Base-by-base conservation (phyloP, 2,797 vertebrate genomes). In the Cuculus canorus region DNA sequence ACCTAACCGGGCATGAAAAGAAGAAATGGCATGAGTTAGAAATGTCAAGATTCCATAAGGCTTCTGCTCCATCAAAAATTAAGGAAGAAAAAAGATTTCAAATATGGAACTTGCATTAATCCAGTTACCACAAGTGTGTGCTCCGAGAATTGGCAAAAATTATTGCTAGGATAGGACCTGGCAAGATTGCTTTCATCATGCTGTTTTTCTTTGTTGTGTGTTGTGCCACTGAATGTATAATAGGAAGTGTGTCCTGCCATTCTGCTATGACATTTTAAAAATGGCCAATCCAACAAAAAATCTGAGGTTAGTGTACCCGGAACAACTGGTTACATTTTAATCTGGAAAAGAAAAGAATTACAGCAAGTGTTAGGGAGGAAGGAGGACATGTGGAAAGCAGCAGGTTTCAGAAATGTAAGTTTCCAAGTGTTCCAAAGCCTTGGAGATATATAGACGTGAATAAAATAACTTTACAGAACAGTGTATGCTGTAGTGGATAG, bases 401-500 rank as follows among this genome's bases (percentile, higher is more conserved):
- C 72, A 92, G 35, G 28, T 92, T 80, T 89, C 76, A 93, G 89
- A 93, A 93, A 43, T 32, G 0, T 4, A 71, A 41, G 13, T 75
- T 71, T 88, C 54, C 33, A 68, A 45, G 24, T 61, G n/a, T 80
- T 84, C 54, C 35, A 82, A 53, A 88, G 45, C 39, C 53, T 61
- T 82, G 66, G 79, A 75, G 72, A 27, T 69, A 39, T 25, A 19
- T 0, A 81, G 79, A 37, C 16, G 23, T 41, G 61, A 88, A 89
- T 60, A 92, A 75, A 96, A 93, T 81, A 88, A 52, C 57, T 92
- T 86, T 69, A 28, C 54, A 76, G 72, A 87, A 56, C 72, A 76
- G 78, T 17, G 65, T n/a, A 69, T 21, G 23, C 41, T 78, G 50
- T 78, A 90, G 54, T 59, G 59, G 63, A 81, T 71, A 91, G 65